Base-by-base conservation (phyloP, 2,113 vertebrate species). In the Alosa alosa region DNA sequence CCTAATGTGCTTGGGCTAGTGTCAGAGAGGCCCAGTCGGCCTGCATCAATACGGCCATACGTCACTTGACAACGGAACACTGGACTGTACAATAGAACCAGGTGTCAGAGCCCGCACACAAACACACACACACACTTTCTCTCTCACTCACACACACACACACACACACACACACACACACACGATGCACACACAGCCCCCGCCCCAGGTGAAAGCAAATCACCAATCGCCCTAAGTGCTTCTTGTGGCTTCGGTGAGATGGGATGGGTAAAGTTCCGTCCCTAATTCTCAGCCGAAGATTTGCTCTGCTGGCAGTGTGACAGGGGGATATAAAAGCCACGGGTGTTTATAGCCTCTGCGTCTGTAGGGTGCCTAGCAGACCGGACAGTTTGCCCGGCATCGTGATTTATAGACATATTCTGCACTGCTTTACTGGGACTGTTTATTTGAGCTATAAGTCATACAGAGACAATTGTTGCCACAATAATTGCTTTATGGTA, bases 21-120 rank as follows among this genome's bases (percentile, higher is more conserved):
- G 92, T 92, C 91, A 89, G 92, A 90, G 87, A 83, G 88, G 90
- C 88, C 91, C 89, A 94, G 95, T 94, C 94, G 91, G 88, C 90
- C 91, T 90, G 89, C 91, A 94, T 95, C 94, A 94, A 90, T 88
- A 89, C 89, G 89, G 92, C 92, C 93, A 93, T 94, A 94, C 92
- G 93, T 94, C 94, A 94, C 89, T 90, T 90, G 92, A 90, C 92
- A 92, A 49, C 50, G 83, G 87, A 90, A 90, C 89, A 89, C 91
- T 91, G 88, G 90, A 92, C 90, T 87, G 86, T 81, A 90, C 89
- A 89, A 88, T 84, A 89, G 86, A 86, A 88, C 91, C 92, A 91
- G 90, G 91, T 93, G 93, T 90, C 90, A 90, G 52, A 83, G 31
- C 72, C 55, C 55, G 3, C 18, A 44, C 41, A 44, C 41, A 44